phyloP scores from a whole-genome alignment of 2,113 vertebrate species.

The Phaetusa simplex region DNA sequence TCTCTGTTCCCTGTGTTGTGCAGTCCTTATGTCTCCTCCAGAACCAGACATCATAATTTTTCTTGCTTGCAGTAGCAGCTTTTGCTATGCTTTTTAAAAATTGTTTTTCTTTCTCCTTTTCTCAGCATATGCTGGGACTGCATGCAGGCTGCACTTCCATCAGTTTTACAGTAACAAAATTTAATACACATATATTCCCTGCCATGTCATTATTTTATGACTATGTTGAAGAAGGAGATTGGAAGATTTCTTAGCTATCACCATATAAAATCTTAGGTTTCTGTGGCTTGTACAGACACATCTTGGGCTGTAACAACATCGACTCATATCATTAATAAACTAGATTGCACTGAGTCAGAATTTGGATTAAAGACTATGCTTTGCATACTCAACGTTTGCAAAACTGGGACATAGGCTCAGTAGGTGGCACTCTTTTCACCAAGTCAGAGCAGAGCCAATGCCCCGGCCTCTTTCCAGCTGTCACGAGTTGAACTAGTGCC shows the following conservation, averaged over 20 bases:
- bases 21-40: neutral
- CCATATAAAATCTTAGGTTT: slow-evolving; percentile 18
- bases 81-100: slow-evolving; percentile 8
- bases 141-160: slow-evolving; percentile 31
- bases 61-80: slow-evolving; percentile 7
- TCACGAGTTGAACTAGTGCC: neutral
- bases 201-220: slow-evolving; percentile 56
- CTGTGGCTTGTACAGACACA: slow-evolving; percentile 29
- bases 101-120: neutral
- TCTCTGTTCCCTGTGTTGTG: neutral
- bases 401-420: neutral
- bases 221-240: slow-evolving; percentile 31
- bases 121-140: slow-evolving; percentile 40
- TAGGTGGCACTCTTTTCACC: slow-evolving; percentile 51
- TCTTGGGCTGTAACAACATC: slow-evolving; percentile 7
- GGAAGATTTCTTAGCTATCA: slow-evolving; percentile 52
- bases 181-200: slow-evolving; percentile 16
- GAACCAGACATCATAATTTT: neutral
- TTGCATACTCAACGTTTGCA: neutral
- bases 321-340: slow-evolving; percentile 29
- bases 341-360: slow-evolving; percentile 48
- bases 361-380: slow-evolving; percentile 12
- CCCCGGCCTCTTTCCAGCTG: rapidly evolving
- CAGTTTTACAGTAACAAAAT: slow-evolving; percentile 49
- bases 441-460: neutral